Conservation (phyloP, 2,797 vertebrate genomes). For the Phoeniculus purpureus region DNA sequence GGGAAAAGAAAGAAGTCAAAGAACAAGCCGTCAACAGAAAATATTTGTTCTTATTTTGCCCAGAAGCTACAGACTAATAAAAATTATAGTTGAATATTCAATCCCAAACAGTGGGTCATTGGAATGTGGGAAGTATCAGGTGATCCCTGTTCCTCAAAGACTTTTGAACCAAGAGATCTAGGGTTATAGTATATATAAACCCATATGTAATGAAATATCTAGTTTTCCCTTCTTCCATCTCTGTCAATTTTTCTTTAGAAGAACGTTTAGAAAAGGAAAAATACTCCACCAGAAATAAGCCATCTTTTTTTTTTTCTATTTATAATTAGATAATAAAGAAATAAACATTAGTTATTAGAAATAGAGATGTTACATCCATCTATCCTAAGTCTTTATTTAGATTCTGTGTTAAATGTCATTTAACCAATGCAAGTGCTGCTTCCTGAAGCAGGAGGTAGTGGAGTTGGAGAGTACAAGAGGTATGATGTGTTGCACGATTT, state of each 20-base stretch:
- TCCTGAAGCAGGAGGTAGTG: neutral
- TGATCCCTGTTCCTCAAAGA: neutral
- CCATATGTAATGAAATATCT: neutral
- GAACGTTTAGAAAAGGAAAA: neutral
- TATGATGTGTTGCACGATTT: neutral
- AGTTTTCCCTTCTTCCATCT: neutral
- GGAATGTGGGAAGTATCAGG: neutral
- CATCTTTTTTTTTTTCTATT: too few relatives aligned
- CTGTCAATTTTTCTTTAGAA: neutral
- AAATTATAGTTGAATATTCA: neutral
- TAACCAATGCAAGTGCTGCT: neutral
- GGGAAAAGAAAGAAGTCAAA: neutral
- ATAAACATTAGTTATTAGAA: neutral
- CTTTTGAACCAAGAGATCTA: neutral
- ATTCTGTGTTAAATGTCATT: neutral
- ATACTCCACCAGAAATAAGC: too few relatives aligned
- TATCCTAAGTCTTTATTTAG: neutral
- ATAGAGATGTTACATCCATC: neutral
- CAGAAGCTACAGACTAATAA: neutral
- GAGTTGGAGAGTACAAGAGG: neutral
- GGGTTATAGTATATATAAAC: neutral
- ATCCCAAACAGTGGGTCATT: neutral
- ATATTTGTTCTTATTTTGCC: neutral
- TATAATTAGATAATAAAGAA: too few relatives aligned
- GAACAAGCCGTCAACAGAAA: fast-evolving